Evolutionary conservation across 64 coral and sea anemone genomes (phyloP), one percentile per base, ranked within the genome.

Genomic region (Montipora foliosa): DNA sequence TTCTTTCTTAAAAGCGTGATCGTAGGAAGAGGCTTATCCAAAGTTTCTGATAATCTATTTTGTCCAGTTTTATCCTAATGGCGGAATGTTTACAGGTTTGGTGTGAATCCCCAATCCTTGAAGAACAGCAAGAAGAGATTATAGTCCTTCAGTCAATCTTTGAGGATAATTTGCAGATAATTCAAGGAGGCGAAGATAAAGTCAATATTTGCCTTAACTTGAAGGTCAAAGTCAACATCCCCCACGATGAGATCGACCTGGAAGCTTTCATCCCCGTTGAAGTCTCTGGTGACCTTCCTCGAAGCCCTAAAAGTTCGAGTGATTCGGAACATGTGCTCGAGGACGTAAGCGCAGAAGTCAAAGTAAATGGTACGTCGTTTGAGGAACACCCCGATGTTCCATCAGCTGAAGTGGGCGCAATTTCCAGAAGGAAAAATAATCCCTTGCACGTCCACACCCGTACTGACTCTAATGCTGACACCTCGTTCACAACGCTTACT

Each of bases 61-160:
- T 71, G 5, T 71, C 17, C 5, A 21, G 4, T 20, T 5, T 71
- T 2, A 24, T 71, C 5, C 46, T 24, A 10, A 93, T 95, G 94
- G 94, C 90, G 16, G 78, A 71, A 70, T 92, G 55, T 78, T 76
- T 96, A 59, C 84, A 96, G 19, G 19, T 76, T 58, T 48, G 73
- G 11, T 77, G 83, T 11, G 78, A 84, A 61, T 66, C 44, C 84
- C 22, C 37, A 37, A 37, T 61, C 68, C 58, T 91, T 19, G 48
- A 21, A 48, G 96, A 97, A 84, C 96, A 97, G 47, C 83, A 89
- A 68, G 93, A 97, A 76, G 96, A 97, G 84, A 49, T 97, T 5
- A 88, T 78, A 0, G 92, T 91, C 57, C 93, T 97, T 29, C 82
- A 97, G 70, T 94, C 96, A 20, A 97, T 97, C 74, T 97, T 77